Base-by-base conservation (phyloP, 2,888 invertebrate species). In the Punctoribates punctum region DNA sequence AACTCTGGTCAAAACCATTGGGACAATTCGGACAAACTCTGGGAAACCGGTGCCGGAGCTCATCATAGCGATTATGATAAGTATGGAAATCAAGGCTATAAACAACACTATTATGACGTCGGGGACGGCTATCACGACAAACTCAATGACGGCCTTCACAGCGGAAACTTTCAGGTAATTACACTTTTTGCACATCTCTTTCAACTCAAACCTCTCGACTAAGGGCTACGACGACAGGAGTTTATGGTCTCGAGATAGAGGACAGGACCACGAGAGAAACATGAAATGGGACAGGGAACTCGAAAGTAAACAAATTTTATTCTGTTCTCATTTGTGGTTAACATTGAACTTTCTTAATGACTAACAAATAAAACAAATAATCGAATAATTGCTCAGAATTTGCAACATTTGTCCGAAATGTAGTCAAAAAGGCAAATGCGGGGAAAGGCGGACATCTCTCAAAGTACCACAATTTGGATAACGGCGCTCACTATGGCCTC, bases 221-320 rank as follows among this genome's bases (percentile, higher is more conserved):
- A 29, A 65, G 65, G 65, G 34, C 3, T 65, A 65, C 34, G 65
- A 65, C 17, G 65, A 65, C 25, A 65, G 34, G 29, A 65, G 65
- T 65, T 29, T 65, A 4, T 65, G 65, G 65, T 65, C 65, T 9
- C 27, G 65, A 65, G 65, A 65, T 65, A 65, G 65, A 65, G 65
- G 65, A 65, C 29, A 65, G 11, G 65, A 65, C 6, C 65, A 34
- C 65, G 29, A 65, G 17, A 65, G 34, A 34, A 34, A 65, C 17
- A 27, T 65, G 65, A 17, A 17, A 34, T 65, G 65, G 65, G 65
- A 65, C n/a, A 20, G 65, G n/a, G 65, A 65, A 34, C 34, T 65
- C 17, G 65, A 57, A 25, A 23, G 57, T 57, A 57, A 17, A 8
- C 25, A 9, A 23, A 23, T 57, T 57, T 57, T 57, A n/a, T n/a